Evolutionary conservation across 2,888 invertebrate genomes (phyloP).

Genomic region (Chrysotoxum bicinctum): DNA sequence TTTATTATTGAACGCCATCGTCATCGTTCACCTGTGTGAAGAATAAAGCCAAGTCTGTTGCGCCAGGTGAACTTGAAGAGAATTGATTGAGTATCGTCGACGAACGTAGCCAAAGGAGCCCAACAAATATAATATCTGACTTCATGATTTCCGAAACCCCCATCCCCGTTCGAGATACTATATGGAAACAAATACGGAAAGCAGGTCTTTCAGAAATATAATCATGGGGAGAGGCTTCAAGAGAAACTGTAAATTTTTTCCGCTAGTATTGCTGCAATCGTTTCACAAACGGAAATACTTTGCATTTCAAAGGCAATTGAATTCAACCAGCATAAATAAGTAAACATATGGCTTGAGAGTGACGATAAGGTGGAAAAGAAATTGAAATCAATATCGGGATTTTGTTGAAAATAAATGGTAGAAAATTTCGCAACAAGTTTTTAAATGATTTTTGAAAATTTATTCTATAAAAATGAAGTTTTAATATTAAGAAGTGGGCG

Average conservation of each 20-base stretch:
- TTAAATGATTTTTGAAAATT: too few relatives aligned
- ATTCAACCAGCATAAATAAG: neutral
- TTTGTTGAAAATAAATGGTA: too few relatives aligned
- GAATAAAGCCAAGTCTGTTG: neutral
- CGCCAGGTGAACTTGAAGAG: slow-evolving; percentile 40
- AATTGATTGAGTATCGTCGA: slow-evolving; percentile 23
- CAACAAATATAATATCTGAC: slow-evolving; percentile 12
- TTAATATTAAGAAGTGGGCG: too few relatives aligned
- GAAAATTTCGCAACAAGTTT: too few relatives aligned
- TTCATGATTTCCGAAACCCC: slow-evolving; percentile 15
- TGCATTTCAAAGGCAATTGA: slow-evolving; percentile 44
- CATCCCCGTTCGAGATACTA: neutral
- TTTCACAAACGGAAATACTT: slow-evolving; percentile 40
- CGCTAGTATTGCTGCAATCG: slow-evolving; percentile 22
- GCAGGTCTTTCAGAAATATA: neutral
- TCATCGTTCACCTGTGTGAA: slow-evolving; percentile 32
- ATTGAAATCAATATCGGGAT: neutral
- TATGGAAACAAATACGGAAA: neutral
- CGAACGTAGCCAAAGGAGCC: slow-evolving; percentile 4
- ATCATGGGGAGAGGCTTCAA: neutral
- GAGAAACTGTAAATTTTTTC: slow-evolving; percentile 11
- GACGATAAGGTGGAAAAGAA: neutral
- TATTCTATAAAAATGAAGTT: too few relatives aligned
- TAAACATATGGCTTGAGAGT: neutral
- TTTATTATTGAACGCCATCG: slow-evolving; percentile 39